phyloP scores from a whole-genome alignment of 2,888 invertebrate species.

The Drosophila mulleri region DNA sequence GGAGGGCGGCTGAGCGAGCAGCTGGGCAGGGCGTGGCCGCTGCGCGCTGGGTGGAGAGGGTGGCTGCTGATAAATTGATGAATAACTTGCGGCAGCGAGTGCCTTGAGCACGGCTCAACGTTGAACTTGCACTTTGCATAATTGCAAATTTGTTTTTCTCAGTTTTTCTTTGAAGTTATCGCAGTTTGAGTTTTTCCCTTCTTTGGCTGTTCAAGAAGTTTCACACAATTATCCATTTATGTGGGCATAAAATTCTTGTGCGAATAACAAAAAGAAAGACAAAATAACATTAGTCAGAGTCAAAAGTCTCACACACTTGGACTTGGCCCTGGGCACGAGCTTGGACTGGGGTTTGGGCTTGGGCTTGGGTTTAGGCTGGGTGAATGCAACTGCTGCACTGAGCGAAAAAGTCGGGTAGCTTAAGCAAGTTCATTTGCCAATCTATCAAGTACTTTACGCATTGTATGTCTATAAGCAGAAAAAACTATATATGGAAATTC shows the following conservation, averaged over 20 bases:
- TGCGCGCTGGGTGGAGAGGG: too few species aligned
- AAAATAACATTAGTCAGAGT: constrained; percentile 13
- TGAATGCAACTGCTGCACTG: constrained; percentile 21
- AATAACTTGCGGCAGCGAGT: constrained; percentile 10
- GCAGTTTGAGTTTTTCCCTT: background rate
- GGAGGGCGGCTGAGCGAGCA: background rate
- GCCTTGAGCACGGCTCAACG: constrained; percentile 27
- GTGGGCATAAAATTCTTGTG: constrained; percentile 68
- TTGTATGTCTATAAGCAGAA: too few species aligned
- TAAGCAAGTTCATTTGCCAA: background rate
- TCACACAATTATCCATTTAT: constrained; percentile 69
- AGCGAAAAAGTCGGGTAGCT: background rate
- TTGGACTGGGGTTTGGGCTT: background rate
- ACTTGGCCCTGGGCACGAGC: constrained; percentile 45
- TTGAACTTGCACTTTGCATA: constrained; percentile 78
- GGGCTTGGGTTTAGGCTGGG: background rate
- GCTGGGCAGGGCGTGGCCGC: background rate
- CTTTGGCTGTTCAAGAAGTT: constrained; percentile 34
- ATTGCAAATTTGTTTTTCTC: constrained; percentile 43
- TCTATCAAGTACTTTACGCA: background rate
- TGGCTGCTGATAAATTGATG: background rate
- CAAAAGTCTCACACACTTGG: constrained; percentile 57
- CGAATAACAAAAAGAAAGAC: constrained; percentile 35
- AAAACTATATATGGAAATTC: too few species aligned
- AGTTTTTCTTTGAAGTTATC: background rate